Base-by-base conservation (phyloP, 2,113 vertebrate genomes). In the Phyllostomus discolor region DNA sequence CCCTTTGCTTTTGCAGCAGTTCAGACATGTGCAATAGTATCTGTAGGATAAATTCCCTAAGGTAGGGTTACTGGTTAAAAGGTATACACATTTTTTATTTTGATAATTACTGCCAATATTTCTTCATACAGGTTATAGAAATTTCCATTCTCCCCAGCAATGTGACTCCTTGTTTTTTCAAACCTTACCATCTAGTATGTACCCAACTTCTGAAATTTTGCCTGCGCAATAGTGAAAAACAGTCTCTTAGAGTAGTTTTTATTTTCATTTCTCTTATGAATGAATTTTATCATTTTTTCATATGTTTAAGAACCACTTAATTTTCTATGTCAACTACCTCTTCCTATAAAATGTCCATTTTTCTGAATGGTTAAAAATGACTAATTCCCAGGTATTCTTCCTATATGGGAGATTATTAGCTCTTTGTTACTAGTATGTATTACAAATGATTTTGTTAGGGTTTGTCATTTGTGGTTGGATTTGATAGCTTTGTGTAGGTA, bases 231-330 rank as follows among this genome's bases (percentile, higher is more conserved):
- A 46, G 17, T 87, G 59, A 69, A 94, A 78, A 84, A 64, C 66
- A 8, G 14, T 76, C 15, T 72, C 62, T 88, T 79, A 59, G 35
- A 76, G 33, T 94, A 76, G 46, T 72, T 72, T 54, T 94, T 82
- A 75, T 92, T 95, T 59, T 35, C 11, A 46, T 89, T 89, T 89
- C 22, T 94, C 26, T 90, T 90, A 69, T 80, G 24, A 80, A 41
- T 82, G 52, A 72, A 3, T 78, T 62, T 92, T 3, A 46, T 17
- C 41, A n/a, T 72, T 48, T 81, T 67, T 52, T 88, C 67, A 48
- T 57, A 28, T 75, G n/a, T 90, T 96, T 88, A 75, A 28, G 62
- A 70, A 31, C 31, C 62, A 48, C 6, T 88, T 72, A 33, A 20
- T 24, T 66, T 95, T 84, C 26, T 78, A 62, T 84, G 31, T 91